A percentile compares a stretch with the other conserved stretches of the same genome.
These are phyloP conservation scores for Anseranas semipalmata DNA, from an alignment of 2,113 vertebrate species.

Conservation along the genomic window DNA sequence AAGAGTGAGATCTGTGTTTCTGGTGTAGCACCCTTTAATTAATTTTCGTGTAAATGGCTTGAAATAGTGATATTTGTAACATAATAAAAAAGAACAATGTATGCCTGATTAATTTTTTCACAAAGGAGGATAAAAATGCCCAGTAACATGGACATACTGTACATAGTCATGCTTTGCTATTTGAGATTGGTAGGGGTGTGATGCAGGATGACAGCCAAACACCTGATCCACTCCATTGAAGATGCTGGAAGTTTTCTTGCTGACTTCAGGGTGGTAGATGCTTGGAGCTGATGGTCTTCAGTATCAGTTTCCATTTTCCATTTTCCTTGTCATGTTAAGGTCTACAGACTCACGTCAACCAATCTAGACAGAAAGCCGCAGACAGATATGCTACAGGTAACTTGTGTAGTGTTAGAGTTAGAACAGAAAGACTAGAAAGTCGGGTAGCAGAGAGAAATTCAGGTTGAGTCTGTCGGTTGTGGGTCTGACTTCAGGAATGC, in stretches of 20 bases:
- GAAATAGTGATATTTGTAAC: not conserved
- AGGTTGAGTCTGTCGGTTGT: not conserved
- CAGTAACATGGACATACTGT: not conserved
- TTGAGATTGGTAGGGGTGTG: not conserved
- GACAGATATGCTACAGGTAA: not conserved
- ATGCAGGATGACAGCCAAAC: not conserved
- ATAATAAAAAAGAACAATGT: not conserved
- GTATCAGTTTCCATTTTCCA: not conserved
- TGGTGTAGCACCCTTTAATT: not conserved
- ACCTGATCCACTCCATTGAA: accelerated
- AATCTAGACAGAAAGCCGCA: not conserved
- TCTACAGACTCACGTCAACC: not conserved
- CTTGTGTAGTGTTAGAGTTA: not conserved
- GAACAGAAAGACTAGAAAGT: not conserved
- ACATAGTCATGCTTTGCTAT: not conserved
- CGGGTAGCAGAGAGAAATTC: not conserved
- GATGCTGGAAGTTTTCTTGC: not conserved
- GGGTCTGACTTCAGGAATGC: not conserved
- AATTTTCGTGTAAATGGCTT: not conserved
- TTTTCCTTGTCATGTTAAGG: not conserved
- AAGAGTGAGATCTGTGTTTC: not conserved
- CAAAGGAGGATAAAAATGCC: not conserved
- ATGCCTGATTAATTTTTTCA: not conserved
- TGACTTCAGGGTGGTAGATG: not conserved
- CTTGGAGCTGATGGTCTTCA: not conserved